Percentiles rank a stretch among this genome's conserved stretches.
These are phyloP conservation scores for Heterotilapia buettikoferi DNA, from an alignment of 2,113 vertebrate genomes.

Conservation along the genomic window DNA sequence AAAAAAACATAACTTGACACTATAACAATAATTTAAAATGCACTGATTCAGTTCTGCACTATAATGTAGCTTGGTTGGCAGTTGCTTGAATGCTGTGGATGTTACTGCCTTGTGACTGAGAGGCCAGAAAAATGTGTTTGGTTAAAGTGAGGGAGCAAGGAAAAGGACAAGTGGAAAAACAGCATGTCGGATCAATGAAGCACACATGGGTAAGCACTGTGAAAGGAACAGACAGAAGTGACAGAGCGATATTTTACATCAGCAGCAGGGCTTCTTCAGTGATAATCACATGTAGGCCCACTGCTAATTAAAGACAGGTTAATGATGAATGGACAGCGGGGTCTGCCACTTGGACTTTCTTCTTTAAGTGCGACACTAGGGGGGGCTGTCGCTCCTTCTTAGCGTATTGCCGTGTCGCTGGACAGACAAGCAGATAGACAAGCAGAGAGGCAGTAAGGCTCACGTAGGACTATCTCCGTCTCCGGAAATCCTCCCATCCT, in stretches of 20 bases:
- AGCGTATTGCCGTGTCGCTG: neutral
- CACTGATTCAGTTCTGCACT: neutral
- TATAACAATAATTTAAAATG: slow-evolving; percentile 8
- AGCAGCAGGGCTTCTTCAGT: neutral
- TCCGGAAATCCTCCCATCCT: slow-evolving; percentile 53
- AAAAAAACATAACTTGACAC: neutral
- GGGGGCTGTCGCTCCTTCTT: slow-evolving; percentile 57
- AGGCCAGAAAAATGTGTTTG: neutral
- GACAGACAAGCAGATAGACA: neutral
- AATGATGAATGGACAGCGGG: neutral
- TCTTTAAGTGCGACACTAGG: slow-evolving; percentile 37
- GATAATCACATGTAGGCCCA: neutral
- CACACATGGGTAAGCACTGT: neutral
- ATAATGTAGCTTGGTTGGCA: neutral
- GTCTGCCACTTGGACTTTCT: neutral
- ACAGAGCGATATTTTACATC: neutral
- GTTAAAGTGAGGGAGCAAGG: neutral
- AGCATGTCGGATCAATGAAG: neutral
- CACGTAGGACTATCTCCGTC: slow-evolving; percentile 8
- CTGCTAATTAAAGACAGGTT: neutral
- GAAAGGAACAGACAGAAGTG: neutral
- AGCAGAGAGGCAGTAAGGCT: neutral
- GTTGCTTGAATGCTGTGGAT: neutral
- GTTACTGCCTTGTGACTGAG: neutral
- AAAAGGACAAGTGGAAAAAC: neutral